Base-by-base conservation (phyloP, 2,797 vertebrate genomes). In the Orientallactaga sibirica region DNA sequence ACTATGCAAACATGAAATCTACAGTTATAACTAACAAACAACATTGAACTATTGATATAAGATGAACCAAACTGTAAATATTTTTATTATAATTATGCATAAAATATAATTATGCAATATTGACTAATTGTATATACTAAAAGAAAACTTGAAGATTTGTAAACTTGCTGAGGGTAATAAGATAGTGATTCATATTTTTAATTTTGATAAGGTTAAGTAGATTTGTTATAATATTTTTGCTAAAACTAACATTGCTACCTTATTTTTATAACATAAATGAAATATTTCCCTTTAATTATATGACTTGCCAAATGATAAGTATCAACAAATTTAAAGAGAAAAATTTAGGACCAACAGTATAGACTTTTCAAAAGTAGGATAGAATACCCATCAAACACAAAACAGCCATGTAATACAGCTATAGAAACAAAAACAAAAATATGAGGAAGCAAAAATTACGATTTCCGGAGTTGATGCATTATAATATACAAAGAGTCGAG, bases 141-240 rank as follows among this genome's bases (percentile, higher is more conserved):
- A 81, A 80, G 86, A 11, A 14, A 43, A 37, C 9, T 48, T 0
- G 6, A 82, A 68, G 27, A 2, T 84, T n/a, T 82, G 18, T 85
- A 92, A 80, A 75, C 64, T 48, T 61, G 66, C 8, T 67, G 64
- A 24, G 16, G n/a, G 43, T 27, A 61, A 22, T n/a, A 77, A 14
- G 19, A 70, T 24, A 79, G 24, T 64, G 48, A 89, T 10, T 64
- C 52, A 93, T 80, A 64, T 18, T 82, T 86, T 92, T 61, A 58
- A n/a, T 78, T 78, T 79, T 74, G 77, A 19, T 64, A 94, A 73
- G 8, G 68, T 77, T 92, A 62, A 66, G 20, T 81, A 83, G 41
- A 71, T 25, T 85, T 96, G 52, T 48, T 55, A 92, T 7, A 91
- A 33, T 77, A 18, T 78, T 75, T 85, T 92, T 64, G 78, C 77